Conservation (phyloP, 2,888 invertebrate species). For the Resseliella maxima region DNA sequence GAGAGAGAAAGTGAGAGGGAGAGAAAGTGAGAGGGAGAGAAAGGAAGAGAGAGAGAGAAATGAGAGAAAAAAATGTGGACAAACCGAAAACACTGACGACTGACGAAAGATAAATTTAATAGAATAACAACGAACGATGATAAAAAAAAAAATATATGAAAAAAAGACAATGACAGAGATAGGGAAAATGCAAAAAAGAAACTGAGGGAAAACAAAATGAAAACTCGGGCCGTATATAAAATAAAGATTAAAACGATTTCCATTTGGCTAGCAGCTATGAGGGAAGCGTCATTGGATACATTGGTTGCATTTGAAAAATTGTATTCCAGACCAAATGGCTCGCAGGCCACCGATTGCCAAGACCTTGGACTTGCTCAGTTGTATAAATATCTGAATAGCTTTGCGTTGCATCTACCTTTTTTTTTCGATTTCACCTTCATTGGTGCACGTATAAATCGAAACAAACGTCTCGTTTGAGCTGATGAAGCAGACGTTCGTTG, state of each 20-base stretch:
- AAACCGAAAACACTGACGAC: conserved; percentile 54
- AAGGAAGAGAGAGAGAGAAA: too few species aligned
- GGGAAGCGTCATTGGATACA: background rate
- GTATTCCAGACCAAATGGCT: background rate
- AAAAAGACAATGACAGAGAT: background rate
- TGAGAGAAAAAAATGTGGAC: background rate
- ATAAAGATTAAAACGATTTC: conserved; percentile 54
- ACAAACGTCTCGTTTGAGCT: conserved; percentile 47
- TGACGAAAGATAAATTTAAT: conserved; percentile 55
- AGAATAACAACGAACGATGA: conserved; percentile 27
- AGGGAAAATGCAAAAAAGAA: too few species aligned
- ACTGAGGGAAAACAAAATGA: conserved; percentile 31
- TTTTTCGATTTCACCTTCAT: conserved; percentile 31
- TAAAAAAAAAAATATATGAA: background rate
- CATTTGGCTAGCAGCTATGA: conserved; percentile 18
- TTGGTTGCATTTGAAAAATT: conserved; percentile 14
- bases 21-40: too few species aligned
- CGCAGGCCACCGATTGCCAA: background rate
- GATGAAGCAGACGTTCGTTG: conserved; percentile 53
- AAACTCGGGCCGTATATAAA: conserved; percentile 31
- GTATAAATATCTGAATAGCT: conserved; percentile 47
- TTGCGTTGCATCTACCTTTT: background rate
- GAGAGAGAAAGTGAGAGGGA: too few species aligned
- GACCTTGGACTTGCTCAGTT: conserved; percentile 42
- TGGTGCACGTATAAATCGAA: conserved; percentile 31